Conservation (phyloP, 2,113 vertebrate species). For the Zosterops lateralis region DNA sequence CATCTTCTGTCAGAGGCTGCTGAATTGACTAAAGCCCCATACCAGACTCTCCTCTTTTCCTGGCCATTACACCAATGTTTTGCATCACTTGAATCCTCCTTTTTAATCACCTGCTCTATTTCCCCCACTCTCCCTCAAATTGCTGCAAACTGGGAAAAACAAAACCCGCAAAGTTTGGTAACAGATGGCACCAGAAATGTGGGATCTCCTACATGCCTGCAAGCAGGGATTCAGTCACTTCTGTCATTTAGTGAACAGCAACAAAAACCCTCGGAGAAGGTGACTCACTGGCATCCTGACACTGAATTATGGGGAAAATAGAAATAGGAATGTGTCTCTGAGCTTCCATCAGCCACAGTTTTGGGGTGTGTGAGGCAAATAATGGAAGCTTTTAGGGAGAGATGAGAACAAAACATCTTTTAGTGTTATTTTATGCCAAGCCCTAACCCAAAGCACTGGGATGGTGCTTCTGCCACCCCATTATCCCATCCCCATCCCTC, state of each 20-base stretch:
- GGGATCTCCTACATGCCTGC: neutral
- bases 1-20: neutral
- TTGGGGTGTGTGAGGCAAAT: neutral
- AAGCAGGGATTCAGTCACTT: neutral
- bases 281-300: neutral
- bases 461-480: neutral
- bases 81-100: neutral
- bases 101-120: neutral
- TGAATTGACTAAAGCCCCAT: neutral
- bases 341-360: neutral
- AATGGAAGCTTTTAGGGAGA: neutral
- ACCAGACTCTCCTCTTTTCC: neutral
- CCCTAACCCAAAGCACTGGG: neutral
- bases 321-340: rapidly evolving
- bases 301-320: neutral
- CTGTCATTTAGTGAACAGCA: neutral
- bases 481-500: neutral
- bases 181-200: neutral
- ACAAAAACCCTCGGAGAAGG: neutral
- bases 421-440: neutral
- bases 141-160: slow-evolving; percentile 2
- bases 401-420: neutral
- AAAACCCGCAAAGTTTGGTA: neutral
- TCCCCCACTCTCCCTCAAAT: neutral
- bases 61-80: neutral